These are phyloP conservation scores for Pachyuromys duprasi DNA, from an alignment of 2,797 vertebrate species.

Conservation along the genomic window DNA sequence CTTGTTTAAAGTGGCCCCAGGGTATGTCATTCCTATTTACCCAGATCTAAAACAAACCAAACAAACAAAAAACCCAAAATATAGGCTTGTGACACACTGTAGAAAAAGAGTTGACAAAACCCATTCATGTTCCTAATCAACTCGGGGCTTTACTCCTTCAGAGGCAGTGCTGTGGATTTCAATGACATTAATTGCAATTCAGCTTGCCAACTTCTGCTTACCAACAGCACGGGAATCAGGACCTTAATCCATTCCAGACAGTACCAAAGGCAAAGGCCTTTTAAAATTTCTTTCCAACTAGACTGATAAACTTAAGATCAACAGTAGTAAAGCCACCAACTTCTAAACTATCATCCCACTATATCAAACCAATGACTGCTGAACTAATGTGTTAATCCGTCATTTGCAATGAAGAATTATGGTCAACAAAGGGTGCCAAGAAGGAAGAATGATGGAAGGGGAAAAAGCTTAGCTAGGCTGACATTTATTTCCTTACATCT, in stretches of 20 bases:
- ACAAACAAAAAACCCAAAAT: conserved; percentile 42
- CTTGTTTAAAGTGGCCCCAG: neutral
- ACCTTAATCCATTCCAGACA: conserved; percentile 20
- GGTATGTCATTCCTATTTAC: neutral
- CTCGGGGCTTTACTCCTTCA: neutral
- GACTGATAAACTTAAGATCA: conserved; percentile 22
- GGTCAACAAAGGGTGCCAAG: neutral
- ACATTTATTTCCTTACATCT: neutral
- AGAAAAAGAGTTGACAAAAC: neutral
- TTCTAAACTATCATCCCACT: conserved; percentile 43
- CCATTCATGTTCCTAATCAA: neutral
- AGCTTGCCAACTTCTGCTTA: conserved; percentile 26
- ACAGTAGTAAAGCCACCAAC: neutral
- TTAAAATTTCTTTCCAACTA: conserved; percentile 51
- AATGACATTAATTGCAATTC: neutral
- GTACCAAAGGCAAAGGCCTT: conserved; percentile 13
- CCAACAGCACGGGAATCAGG: neutral
- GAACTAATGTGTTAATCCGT: neutral
- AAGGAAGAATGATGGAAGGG: neutral
- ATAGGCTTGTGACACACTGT: conserved; percentile 1
- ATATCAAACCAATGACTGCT: neutral
- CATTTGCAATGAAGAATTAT: neutral
- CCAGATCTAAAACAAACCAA: conserved; percentile 35
- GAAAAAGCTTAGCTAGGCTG: neutral
- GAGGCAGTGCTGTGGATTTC: conserved; percentile 9